Conservation (phyloP, 2,888 invertebrate species). For the Tiliacea citrago region DNA sequence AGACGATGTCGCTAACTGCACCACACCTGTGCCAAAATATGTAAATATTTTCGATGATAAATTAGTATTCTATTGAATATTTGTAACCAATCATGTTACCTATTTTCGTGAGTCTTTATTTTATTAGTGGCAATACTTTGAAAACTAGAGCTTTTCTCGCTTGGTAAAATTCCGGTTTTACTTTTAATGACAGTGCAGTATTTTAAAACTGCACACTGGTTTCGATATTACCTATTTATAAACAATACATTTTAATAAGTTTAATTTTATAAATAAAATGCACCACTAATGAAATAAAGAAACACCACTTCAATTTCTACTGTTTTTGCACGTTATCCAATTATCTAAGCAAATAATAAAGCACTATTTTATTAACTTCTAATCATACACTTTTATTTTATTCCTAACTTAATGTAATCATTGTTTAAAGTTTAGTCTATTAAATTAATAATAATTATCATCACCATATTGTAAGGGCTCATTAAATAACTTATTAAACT, state of each 20-base stretch:
- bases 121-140: conserved; percentile 47
- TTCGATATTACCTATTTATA: conserved; percentile 1
- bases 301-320: conserved; percentile 46
- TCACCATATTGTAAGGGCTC: conserved; percentile 18
- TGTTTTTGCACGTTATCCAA: conserved; percentile 64
- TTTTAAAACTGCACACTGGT: not conserved
- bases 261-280: not conserved
- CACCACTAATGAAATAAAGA: conserved; percentile 54
- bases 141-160: not conserved
- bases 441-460: conserved; percentile 4
- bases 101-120: conserved; percentile 65
- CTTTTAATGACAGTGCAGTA: conserved; percentile 6
- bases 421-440: conserved; percentile 61
- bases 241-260: conserved; percentile 6
- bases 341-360: conserved; percentile 54
- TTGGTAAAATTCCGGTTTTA: conserved; percentile 26
- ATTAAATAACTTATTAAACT: conserved; percentile 36
- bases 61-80: conserved; percentile 75
- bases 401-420: conserved; percentile 24
- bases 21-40: conserved; percentile 88
- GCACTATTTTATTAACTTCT: conserved; percentile 58
- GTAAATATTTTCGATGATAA: conserved; percentile 85
- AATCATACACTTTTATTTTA: conserved; percentile 55
- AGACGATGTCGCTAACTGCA: conserved; percentile 79
- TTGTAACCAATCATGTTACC: conserved; percentile 71